These are phyloP conservation scores for Leptothorax acervorum DNA, from an alignment of 2,888 invertebrate genomes.

Conservation along the genomic window DNA sequence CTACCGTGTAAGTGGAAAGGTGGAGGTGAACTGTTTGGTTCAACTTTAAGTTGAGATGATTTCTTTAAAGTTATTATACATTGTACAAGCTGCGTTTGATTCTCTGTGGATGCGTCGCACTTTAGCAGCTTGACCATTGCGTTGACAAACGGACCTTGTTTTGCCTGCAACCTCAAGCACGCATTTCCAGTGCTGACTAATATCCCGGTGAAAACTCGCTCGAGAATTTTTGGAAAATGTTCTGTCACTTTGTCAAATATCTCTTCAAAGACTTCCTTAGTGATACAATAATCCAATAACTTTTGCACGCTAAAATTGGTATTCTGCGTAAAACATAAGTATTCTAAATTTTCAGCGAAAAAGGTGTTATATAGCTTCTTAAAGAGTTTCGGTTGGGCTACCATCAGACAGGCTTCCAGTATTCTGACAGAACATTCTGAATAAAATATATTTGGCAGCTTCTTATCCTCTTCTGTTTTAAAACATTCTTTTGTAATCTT, in stretches of 20 bases:
- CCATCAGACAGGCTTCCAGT: constrained; percentile 89
- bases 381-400: constrained; percentile 89
- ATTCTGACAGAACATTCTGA: constrained; percentile 89
- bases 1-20: constrained; percentile 91
- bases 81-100: constrained; percentile 88
- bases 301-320: constrained; percentile 94
- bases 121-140: constrained; percentile 89
- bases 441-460: constrained; percentile 89
- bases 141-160: constrained; percentile 91
- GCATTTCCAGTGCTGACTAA: constrained; percentile 90
- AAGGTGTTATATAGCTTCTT: constrained; percentile 89
- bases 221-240: constrained; percentile 88
- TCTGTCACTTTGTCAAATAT: constrained; percentile 91
- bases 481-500: constrained; percentile 90
- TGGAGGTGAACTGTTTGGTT: constrained; percentile 83
- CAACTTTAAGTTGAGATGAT: constrained; percentile 85
- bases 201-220: constrained; percentile 91
- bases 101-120: constrained; percentile 88
- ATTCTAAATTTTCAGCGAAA: constrained; percentile 88
- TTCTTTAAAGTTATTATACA: constrained; percentile 88
- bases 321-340: constrained; percentile 88
- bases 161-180: constrained; percentile 89
- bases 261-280: constrained; percentile 91
- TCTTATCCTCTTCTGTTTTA: constrained; percentile 79
- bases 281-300: constrained; percentile 89